Percentiles rank a stretch among this genome's conserved stretches.
phyloP scores from a whole-genome alignment of 2,888 invertebrate species.

The Exocentrus adspersus region DNA sequence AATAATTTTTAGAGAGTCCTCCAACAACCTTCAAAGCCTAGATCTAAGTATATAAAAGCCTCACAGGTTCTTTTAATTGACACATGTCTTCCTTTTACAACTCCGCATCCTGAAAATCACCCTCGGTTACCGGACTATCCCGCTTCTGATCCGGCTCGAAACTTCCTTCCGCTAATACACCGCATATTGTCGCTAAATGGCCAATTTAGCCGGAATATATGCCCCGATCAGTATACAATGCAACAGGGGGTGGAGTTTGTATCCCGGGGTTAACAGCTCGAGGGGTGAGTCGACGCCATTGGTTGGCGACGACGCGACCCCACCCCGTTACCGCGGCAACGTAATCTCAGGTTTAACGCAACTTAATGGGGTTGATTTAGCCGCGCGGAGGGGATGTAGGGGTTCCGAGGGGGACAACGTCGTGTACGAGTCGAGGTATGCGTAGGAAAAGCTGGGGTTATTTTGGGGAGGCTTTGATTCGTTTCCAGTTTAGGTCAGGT shows the following conservation, averaged over 20 bases:
- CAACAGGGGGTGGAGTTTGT: conserved; percentile 45
- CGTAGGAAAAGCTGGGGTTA: not conserved
- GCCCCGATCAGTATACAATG: conserved; percentile 43
- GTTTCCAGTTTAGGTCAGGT: not conserved
- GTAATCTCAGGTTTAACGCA: conserved; percentile 54
- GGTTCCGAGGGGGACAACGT: conserved; percentile 1
- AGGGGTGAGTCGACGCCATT: conserved; percentile 41
- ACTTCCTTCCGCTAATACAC: conserved; percentile 58
- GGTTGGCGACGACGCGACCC: conserved; percentile 42
- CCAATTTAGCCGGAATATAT: conserved; percentile 52
- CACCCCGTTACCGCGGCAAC: conserved; percentile 48
- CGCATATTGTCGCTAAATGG: conserved; percentile 60
- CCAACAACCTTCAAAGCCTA: too few relatives aligned
- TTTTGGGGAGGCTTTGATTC: not conserved
- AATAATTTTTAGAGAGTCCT: too few relatives aligned
- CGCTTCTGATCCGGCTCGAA: conserved; percentile 35
- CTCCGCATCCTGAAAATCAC: not conserved
- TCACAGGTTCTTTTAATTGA: too few relatives aligned
- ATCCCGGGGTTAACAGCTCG: conserved; percentile 39
- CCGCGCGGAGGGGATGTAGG: conserved; percentile 21
- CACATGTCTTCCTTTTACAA: not conserved
- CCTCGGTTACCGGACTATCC: conserved; percentile 16
- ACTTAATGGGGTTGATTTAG: conserved; percentile 49
- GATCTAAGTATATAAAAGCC: too few relatives aligned
- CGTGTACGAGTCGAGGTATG: conserved; percentile 4